Conservation (phyloP, 2,888 invertebrate species). For the Thalpophila matura region DNA sequence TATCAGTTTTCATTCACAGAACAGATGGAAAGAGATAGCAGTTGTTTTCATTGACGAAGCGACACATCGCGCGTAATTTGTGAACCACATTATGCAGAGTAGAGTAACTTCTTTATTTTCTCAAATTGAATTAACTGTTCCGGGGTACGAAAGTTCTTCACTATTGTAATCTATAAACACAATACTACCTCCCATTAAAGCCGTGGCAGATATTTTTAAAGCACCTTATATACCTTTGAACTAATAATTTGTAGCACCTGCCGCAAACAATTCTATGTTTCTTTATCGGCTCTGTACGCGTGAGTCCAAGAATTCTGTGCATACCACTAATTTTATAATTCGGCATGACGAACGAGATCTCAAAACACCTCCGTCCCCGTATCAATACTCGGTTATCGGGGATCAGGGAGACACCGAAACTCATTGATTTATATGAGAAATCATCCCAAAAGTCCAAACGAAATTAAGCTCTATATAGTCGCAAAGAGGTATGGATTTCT, state of each 20-base stretch:
- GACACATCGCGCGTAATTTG: too few relatives aligned
- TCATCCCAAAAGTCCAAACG: slow-evolving; percentile 44
- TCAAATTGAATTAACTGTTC: too few relatives aligned
- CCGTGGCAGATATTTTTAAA: too few relatives aligned
- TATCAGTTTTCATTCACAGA: too few relatives aligned
- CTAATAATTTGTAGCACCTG: slow-evolving; percentile 36
- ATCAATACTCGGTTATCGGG: slow-evolving; percentile 76
- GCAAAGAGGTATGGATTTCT: slow-evolving; percentile 23
- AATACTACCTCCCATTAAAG: too few relatives aligned
- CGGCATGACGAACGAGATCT: slow-evolving; percentile 75
- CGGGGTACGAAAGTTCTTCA: too few relatives aligned
- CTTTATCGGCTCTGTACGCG: slow-evolving; percentile 34
- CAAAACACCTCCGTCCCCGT: slow-evolving; percentile 74
- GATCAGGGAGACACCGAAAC: slow-evolving; percentile 76
- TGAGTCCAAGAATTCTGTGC: slow-evolving; percentile 55
- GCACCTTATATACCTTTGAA: slow-evolving; percentile 25
- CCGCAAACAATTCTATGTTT: slow-evolving; percentile 29
- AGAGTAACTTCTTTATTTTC: too few relatives aligned
- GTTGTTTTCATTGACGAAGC: too few relatives aligned
- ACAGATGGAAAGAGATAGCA: too few relatives aligned
- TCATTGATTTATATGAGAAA: slow-evolving; percentile 79
- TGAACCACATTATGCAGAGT: too few relatives aligned
- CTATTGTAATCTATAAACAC: too few relatives aligned
- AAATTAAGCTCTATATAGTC: slow-evolving; percentile 45
- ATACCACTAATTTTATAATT: slow-evolving; percentile 71